Conservation (phyloP, 30 jellyfish, hydroid and myxozoan species). For the Sanderia malayensis region DNA sequence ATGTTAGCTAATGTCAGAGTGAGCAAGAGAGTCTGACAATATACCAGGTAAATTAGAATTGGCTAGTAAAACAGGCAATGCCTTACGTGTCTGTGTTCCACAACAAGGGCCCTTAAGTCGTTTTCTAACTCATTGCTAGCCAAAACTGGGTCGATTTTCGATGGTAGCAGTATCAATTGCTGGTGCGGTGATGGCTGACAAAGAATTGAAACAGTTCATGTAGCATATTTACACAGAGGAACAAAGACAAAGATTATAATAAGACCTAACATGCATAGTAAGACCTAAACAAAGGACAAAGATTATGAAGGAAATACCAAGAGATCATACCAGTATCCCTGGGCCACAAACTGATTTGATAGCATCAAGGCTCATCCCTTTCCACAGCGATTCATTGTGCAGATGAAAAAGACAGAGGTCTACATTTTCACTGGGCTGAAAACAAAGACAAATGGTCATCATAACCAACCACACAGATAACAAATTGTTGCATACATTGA, state of each 20-base stretch:
- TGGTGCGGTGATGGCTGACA: conserved; percentile 72
- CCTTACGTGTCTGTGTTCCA: conserved; percentile 79
- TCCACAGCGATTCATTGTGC: conserved; percentile 82
- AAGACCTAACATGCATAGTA: too few relatives aligned
- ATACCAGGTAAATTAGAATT: too few relatives aligned
- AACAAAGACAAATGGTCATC: too few relatives aligned
- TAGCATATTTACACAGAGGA: too few relatives aligned
- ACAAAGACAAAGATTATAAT: too few relatives aligned
- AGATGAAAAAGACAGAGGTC: conserved; percentile 65
- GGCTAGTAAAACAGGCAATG: too few relatives aligned
- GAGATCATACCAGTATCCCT: conserved; percentile 61
- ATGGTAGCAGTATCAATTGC: conserved; percentile 64
- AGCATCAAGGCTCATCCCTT: conserved; percentile 88
- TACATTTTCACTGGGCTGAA: conserved; percentile 83
- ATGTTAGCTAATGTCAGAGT: too few relatives aligned
- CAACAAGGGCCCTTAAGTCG: conserved; percentile 76
- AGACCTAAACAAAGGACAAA: too few relatives aligned
- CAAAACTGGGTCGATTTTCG: conserved; percentile 51
- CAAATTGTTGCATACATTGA: neutral
- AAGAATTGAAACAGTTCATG: too few relatives aligned
- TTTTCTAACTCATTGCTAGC: conserved; percentile 76
- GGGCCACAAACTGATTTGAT: conserved; percentile 91
- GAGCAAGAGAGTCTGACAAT: too few relatives aligned
- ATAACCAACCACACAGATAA: neutral
- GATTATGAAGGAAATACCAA: too few relatives aligned